Evolutionary conservation across 2,113 vertebrate genomes (phyloP).

Genomic region (Engystomops pustulosus): DNA sequence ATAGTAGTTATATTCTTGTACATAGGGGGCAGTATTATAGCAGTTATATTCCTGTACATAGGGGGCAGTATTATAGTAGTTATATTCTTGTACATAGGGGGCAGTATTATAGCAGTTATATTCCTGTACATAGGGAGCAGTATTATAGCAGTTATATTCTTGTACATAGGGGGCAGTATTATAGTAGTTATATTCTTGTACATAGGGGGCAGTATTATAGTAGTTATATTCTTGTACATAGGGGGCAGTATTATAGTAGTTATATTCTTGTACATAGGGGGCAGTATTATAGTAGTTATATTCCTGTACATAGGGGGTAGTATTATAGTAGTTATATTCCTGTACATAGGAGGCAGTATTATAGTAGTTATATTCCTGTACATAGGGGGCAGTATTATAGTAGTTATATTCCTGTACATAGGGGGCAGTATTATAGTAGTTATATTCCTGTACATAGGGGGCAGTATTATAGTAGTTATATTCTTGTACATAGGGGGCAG

Average conservation of each 20-base stretch:
- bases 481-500: background rate
- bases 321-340: background rate
- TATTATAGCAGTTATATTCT: background rate
- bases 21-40: background rate
- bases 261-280: background rate
- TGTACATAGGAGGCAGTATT: background rate
- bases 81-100: conserved; percentile 2
- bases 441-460: background rate
- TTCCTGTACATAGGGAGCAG: background rate
- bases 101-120: background rate
- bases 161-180: background rate
- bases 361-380: background rate
- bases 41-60: background rate
- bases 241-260: background rate
- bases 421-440: background rate
- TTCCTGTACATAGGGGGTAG: background rate
- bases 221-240: background rate
- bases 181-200: conserved; percentile 9
- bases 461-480: background rate
- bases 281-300: background rate
- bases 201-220: background rate
- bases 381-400: background rate
- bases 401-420: background rate
- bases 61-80: background rate
- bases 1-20: conserved; percentile 6